A percentile compares a stretch with the other conserved stretches of the same genome.
Evolutionary conservation across 30 jellyfish, hydroid and myxozoan species (phyloP).

Genomic region (Hydra vulgaris): DNA sequence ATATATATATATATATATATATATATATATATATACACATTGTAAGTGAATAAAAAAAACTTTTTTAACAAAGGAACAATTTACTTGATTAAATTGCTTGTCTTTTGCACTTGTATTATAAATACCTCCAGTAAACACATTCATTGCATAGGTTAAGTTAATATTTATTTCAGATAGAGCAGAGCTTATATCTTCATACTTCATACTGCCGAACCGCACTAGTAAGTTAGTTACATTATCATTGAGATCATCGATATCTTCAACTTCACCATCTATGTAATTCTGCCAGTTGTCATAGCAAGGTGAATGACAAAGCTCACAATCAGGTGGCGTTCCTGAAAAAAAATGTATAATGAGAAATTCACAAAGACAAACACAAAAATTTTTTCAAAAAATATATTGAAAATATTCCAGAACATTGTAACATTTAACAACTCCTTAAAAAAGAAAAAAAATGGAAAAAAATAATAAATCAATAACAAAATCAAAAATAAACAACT

Average conservation of each 20-base stretch:
- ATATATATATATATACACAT: too few relatives aligned
- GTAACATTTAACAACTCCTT: too few relatives aligned
- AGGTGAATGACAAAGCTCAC: slow-evolving; percentile 77
- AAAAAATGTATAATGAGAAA: not conserved
- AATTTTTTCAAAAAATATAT: not conserved
- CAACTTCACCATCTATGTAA: slow-evolving; percentile 59
- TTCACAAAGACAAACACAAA: not conserved
- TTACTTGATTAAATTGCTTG: slow-evolving; percentile 65
- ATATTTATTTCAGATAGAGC: slow-evolving; percentile 40
- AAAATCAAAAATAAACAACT: too few relatives aligned
- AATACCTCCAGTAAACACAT: slow-evolving; percentile 72
- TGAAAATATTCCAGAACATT: too few relatives aligned
- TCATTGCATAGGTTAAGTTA: slow-evolving; percentile 54
- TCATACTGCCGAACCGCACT: slow-evolving; percentile 55
- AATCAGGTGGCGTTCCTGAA: slow-evolving; percentile 83
- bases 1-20: too few relatives aligned
- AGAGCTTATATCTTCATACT: slow-evolving; percentile 35
- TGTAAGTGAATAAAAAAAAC: not conserved
- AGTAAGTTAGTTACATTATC: slow-evolving; percentile 48
- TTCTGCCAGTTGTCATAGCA: slow-evolving; percentile 90
- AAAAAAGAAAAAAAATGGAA: too few relatives aligned
- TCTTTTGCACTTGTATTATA: slow-evolving; percentile 66
- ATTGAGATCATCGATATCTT: slow-evolving; percentile 34
- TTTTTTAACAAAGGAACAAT: not conserved
- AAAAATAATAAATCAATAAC: too few relatives aligned